These are phyloP conservation scores for Drosophila greeni DNA, from an alignment of 2,888 invertebrate genomes.

Conservation along the genomic window DNA sequence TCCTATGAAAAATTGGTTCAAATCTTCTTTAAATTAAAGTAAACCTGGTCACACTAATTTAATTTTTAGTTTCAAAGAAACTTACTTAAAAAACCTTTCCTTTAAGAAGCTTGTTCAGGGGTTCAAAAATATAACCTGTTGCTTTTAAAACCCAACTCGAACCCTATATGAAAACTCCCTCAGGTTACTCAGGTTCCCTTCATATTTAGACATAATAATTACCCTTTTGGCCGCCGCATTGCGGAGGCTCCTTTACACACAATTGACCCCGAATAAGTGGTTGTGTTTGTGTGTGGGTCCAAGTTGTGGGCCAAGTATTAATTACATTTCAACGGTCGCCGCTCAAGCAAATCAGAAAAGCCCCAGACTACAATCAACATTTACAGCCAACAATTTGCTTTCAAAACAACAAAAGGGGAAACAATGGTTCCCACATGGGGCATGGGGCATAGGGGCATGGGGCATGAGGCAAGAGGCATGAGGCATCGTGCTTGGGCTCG, in stretches of 20 bases:
- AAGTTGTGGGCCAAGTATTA: constrained; percentile 65
- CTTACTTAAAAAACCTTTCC: neutral
- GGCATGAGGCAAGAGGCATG: no score
- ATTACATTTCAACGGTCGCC: constrained; percentile 68
- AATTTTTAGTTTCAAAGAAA: neutral
- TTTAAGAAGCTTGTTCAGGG: neutral
- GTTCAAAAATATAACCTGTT: neutral
- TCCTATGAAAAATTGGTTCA: neutral
- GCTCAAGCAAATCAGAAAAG: constrained; percentile 64
- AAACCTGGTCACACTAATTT: neutral
- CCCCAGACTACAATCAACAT: constrained; percentile 48
- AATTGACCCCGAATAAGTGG: constrained; percentile 36
- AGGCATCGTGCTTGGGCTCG: neutral
- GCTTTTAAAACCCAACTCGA: neutral
- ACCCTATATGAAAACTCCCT: neutral
- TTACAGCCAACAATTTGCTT: constrained; percentile 62
- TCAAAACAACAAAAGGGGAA: constrained; percentile 31
- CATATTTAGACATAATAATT: constrained; percentile 23
- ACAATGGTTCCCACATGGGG: constrained; percentile 31
- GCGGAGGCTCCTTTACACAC: constrained; percentile 35
- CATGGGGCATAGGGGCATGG: neutral
- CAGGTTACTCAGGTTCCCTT: neutral
- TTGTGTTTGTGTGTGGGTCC: constrained; percentile 33
- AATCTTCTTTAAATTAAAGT: neutral
- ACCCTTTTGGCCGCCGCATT: constrained; percentile 26